Evolutionary conservation across 2,888 invertebrate species (phyloP).

Genomic region (Augiades crinisus): DNA sequence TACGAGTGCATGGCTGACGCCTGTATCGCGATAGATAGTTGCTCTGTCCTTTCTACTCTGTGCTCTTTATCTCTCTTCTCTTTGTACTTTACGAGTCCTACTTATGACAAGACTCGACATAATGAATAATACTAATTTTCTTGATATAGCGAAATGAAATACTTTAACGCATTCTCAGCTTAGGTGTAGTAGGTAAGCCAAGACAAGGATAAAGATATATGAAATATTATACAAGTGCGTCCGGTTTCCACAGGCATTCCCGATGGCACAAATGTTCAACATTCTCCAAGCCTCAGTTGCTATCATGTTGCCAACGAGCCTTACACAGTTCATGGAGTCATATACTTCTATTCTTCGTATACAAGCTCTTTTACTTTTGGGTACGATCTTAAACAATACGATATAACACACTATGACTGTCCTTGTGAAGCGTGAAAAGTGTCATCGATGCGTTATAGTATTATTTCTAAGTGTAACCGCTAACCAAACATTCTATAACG

Average conservation of each 20-base stretch:
- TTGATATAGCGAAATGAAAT: constrained; percentile 7
- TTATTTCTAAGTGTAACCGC: constrained; percentile 16
- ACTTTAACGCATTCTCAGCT: constrained; percentile 22
- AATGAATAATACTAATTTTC: constrained; percentile 19
- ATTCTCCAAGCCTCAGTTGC: constrained; percentile 84
- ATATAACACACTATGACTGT: constrained; percentile 33
- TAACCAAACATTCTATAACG: constrained; percentile 9
- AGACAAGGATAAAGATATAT: neutral
- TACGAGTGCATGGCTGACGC: constrained; percentile 23
- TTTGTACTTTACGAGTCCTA: constrained; percentile 41
- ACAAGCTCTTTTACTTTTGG: constrained; percentile 76
- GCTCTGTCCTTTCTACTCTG: constrained; percentile 22
- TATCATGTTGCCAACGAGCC: constrained; percentile 75
- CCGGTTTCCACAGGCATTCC: constrained; percentile 82
- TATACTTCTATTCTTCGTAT: constrained; percentile 81
- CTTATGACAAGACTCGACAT: constrained; percentile 46
- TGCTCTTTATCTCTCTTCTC: constrained; percentile 22
- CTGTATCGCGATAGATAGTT: constrained; percentile 36
- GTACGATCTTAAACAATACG: constrained; percentile 67
- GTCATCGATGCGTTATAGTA: constrained; percentile 26
- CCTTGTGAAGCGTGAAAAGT: constrained; percentile 35
- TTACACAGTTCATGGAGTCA: constrained; percentile 80
- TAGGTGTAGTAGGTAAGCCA: neutral
- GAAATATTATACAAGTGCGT: constrained; percentile 18
- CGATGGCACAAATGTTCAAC: constrained; percentile 88